Evolutionary conservation across 1,140 invertebrate genomes (phyloP), one percentile per base, ranked within the genome.

Genomic region (Pararge aegeria): DNA sequence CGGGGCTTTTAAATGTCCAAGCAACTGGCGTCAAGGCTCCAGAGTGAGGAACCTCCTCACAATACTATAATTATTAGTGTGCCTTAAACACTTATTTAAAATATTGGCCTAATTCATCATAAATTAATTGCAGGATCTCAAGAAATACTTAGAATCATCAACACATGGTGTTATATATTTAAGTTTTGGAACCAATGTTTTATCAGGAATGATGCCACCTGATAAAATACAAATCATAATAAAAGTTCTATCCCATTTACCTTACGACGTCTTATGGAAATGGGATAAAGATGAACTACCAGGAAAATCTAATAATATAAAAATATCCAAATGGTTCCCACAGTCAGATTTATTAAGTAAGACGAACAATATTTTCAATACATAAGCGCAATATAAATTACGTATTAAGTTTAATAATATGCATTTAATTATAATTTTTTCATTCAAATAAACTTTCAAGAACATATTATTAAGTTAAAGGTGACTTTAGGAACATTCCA

Each of bases 281-380:
- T 92, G 67, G 68, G 82, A 90, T 51, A 61, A 72, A 13, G 78
- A 85, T 19, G 55, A 55, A 18, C 57, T 91, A 21, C 70, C 70
- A 5, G 75, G 70, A 16, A 68, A 79, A 50, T 72, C 90, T 5
- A 52, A 79, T 3, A 93, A 92, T 67, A 89, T 93, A 4, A 79
- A 68, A 44, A 70, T 90, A 24, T 66, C 60, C n/a, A 89, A 92
- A 62, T 93, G 92, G 91, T 65, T 92, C 12, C 91, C 92, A 0
- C 91, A 92, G 66, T 80, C 86, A 24, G 83, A 89, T 59, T 55
- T 92, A 48, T 55, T 73, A 3, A 67, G 71, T 73, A 59, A 66
- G 70, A n/a, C 16, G 12, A 7, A 18, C 1, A 42, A 55, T 18
- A 24, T 29, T n/a, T n/a, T n/a, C n/a, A n/a, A n/a, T n/a, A n/a